Evolutionary conservation across 2,113 vertebrate species (phyloP).

Genomic region (Propithecus coquereli): DNA sequence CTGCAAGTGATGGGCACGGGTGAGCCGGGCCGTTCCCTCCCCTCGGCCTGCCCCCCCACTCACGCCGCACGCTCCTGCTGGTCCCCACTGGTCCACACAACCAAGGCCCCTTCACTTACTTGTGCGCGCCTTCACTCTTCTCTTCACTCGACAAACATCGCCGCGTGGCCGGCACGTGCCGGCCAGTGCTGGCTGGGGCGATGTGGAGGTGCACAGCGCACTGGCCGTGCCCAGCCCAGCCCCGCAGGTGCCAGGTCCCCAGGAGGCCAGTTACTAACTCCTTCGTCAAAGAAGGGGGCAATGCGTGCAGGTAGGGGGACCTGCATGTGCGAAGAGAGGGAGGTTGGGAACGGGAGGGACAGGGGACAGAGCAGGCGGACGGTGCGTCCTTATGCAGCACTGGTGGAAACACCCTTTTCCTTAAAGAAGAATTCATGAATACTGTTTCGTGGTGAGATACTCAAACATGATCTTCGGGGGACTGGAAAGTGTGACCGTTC

Average conservation of each 20-base stretch:
- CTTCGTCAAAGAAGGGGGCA: not conserved
- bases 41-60: accelerated
- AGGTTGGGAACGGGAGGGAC: not conserved
- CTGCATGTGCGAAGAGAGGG: not conserved
- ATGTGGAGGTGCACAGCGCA: accelerated
- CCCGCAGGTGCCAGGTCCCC: not conserved
- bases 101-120: not conserved
- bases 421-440: not conserved
- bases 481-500: not conserved
- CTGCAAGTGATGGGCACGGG: constrained; percentile 12
- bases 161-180: accelerated
- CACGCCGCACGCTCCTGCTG: accelerated
- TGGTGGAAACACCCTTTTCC: not conserved
- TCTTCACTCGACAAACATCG: not conserved
- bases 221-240: not conserved
- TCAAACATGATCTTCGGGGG: not conserved
- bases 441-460: not conserved
- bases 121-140: not conserved
- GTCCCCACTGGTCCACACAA: not conserved
- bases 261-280: not conserved
- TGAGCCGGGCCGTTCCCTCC: not conserved
- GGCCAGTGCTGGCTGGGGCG: not conserved
- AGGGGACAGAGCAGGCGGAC: too few species aligned
- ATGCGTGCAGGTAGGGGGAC: not conserved
- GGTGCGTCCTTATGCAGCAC: accelerated